These are phyloP conservation scores for Smutsia gigantea DNA, from an alignment of 2,797 vertebrate genomes.

Conservation along the genomic window DNA sequence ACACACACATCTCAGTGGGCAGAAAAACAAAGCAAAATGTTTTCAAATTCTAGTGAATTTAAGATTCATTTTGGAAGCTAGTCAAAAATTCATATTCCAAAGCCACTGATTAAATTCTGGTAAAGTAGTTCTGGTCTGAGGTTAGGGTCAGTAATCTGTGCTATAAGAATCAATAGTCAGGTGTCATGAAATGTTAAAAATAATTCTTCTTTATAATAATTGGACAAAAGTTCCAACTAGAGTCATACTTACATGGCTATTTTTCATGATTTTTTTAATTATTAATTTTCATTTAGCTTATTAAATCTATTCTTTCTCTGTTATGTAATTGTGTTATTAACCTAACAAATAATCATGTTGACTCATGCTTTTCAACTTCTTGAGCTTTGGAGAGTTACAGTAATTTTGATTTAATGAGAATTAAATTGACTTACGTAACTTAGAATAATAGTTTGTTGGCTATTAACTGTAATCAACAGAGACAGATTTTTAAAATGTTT, in stretches of 20 bases:
- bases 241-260: neutral
- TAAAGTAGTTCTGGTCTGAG: neutral
- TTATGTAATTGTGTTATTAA: neutral
- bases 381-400: neutral
- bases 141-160: neutral
- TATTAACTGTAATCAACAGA: neutral
- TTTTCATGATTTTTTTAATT: neutral
- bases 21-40: neutral
- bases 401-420: slow-evolving; percentile 41
- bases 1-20: neutral
- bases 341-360: slow-evolving; percentile 24
- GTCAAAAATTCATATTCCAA: neutral
- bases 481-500: neutral
- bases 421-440: slow-evolving; percentile 33
- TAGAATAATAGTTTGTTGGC: neutral
- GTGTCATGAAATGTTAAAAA: neutral
- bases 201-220: neutral
- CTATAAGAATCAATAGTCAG: neutral
- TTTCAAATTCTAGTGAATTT: neutral
- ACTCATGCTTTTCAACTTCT: neutral
- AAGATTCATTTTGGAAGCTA: neutral
- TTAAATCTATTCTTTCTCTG: neutral
- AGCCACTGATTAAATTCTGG: neutral
- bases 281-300: slow-evolving; percentile 8
- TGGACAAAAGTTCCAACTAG: neutral